Evolutionary conservation across 2,888 invertebrate genomes (phyloP).

Genomic region (Molorchus minor): DNA sequence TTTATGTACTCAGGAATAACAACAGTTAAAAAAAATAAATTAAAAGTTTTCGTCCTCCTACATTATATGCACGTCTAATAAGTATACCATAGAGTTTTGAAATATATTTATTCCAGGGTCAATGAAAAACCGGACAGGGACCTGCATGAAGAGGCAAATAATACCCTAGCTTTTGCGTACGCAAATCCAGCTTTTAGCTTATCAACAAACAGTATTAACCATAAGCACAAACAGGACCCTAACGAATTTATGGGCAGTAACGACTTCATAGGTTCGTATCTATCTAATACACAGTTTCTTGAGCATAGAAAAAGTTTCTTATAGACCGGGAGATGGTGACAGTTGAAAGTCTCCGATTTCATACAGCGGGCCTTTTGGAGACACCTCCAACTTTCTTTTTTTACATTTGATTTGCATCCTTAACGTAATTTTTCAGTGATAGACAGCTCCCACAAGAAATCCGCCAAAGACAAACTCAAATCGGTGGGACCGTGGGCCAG

Average conservation of each 20-base stretch:
- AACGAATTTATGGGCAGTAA: conserved; percentile 64
- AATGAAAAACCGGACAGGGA: not conserved
- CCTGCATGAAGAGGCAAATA: not conserved
- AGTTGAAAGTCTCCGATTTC: too few relatives aligned
- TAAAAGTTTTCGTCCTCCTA: too few relatives aligned
- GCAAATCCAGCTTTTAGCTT: conserved; percentile 55
- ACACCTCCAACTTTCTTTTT: too few relatives aligned
- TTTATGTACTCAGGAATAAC: too few relatives aligned
- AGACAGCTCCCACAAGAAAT: not conserved
- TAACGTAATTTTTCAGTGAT: conserved; percentile 6
- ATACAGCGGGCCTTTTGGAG: too few relatives aligned
- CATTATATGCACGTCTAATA: too few relatives aligned
- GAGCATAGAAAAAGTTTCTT: too few relatives aligned
- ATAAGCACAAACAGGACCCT: conserved; percentile 22
- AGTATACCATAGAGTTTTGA: too few relatives aligned
- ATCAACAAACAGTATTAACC: conserved; percentile 53
- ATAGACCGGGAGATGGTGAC: too few relatives aligned
- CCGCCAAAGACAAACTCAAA: conserved; percentile 41
- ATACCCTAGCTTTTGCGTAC: not conserved
- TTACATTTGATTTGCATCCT: too few relatives aligned
- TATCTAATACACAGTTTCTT: too few relatives aligned
- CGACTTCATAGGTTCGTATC: conserved; percentile 66
- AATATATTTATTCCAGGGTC: not conserved
- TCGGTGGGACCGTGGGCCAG: conserved; percentile 58
- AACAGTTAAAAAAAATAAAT: too few relatives aligned